Evolutionary conservation across 2,113 vertebrate genomes (phyloP).

Genomic region (Gallinago undulata): DNA sequence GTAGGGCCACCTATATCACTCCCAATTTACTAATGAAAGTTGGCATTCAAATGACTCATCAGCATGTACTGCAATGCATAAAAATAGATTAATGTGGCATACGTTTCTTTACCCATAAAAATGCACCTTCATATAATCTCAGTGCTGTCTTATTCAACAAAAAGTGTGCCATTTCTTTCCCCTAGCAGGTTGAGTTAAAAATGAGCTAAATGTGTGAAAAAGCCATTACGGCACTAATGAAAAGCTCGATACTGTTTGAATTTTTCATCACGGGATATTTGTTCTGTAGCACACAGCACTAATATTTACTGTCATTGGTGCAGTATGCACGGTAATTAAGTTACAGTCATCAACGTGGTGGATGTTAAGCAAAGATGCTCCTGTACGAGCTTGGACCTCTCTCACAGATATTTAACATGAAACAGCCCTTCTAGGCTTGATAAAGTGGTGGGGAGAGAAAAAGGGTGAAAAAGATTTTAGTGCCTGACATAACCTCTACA

Average conservation of each 20-base stretch:
- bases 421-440: neutral
- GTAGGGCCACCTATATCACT: neutral
- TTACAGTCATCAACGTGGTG: neutral
- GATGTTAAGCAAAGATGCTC: slow-evolving; percentile 35
- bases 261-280: slow-evolving; percentile 65
- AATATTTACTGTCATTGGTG: slow-evolving; percentile 61
- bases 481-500: neutral
- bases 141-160: slow-evolving; percentile 39
- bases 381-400: neutral
- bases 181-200: slow-evolving; percentile 61
- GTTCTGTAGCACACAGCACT: slow-evolving; percentile 56
- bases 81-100: slow-evolving; percentile 63
- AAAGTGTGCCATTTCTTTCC: slow-evolving; percentile 46
- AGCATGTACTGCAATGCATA: slow-evolving; percentile 35
- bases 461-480: neutral
- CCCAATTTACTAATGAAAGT: slow-evolving; percentile 63
- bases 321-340: slow-evolving; percentile 40
- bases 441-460: neutral
- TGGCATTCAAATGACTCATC: slow-evolving; percentile 65
- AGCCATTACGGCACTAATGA: slow-evolving; percentile 64
- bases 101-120: slow-evolving; percentile 53
- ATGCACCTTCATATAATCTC: slow-evolving; percentile 26
- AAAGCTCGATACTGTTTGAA: slow-evolving; percentile 58
- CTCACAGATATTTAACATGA: neutral
- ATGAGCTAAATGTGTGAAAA: slow-evolving; percentile 63